Evolutionary conservation across 2,113 vertebrate genomes (phyloP), one percentile per base, ranked within the genome.

Genomic region (Zosterops pallidus): DNA sequence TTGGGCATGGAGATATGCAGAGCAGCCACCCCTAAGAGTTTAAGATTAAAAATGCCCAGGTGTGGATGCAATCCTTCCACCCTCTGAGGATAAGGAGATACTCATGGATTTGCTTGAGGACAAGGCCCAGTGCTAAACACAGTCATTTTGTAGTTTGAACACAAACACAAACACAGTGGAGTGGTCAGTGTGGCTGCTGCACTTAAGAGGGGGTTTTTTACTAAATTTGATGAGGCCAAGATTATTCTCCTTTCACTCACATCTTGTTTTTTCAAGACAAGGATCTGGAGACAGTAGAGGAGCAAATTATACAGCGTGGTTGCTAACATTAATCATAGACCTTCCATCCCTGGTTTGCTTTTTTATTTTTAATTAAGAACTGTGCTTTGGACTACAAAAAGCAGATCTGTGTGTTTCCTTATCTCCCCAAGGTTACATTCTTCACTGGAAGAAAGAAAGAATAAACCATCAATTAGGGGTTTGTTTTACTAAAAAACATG

Each of bases 351-450:
- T n/a, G 37, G 12, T 81, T 82, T 78, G 33, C 11, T 71, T 86
- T 90, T 63, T 57, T 47, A 39, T 69, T 90, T 91, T 83, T 81
- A 82, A 80, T 88, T 90, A 76, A 77, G 64, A 94, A 9, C 59
- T n/a, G 29, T 50, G 79, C 47, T 94, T 90, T 56, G 39, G 42
- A 90, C 80, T 90, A 90, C 65, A 90, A 22, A 92, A 95, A 95
- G 44, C 83, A 94, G 86, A 94, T 31, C 26, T 33, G 35, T 23
- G 63, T 22, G 62, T 94, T 89, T 84, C 60, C 80, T 90, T 95
- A 89, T 82, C 92, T 94, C 81, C 79, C 47, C 55, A 78, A 81
- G 72, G 83, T 90, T 94, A 89, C 55, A 74, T 96, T 83, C 90
- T 94, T 95, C 82, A 80, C 9, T 70, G 23, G 13, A 65, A 79